A percentile compares a stretch with the other conserved stretches of the same genome.
Evolutionary conservation across 2,797 vertebrate species (phyloP).

Genomic region (Cyclopterus lumpus): DNA sequence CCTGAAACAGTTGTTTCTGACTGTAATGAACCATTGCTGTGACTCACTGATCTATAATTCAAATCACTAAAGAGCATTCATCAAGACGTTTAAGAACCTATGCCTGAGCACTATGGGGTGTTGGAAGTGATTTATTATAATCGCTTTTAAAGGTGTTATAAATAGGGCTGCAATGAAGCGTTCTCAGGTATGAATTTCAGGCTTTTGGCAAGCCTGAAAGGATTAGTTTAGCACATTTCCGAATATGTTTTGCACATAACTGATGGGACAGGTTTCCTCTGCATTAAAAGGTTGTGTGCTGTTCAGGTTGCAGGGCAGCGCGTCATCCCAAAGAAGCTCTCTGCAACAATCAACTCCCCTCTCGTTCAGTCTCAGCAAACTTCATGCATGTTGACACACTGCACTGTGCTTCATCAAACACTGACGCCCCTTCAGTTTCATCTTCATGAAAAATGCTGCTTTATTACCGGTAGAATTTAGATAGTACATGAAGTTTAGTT

Average conservation of each 20-base stretch:
- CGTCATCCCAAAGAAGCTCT: background rate
- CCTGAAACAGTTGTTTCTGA: background rate
- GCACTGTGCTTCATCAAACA: constrained; percentile 13
- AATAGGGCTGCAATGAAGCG: constrained; percentile 29
- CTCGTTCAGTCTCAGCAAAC: constrained; percentile 5
- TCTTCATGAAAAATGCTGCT: constrained; percentile 25
- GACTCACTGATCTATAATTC: background rate
- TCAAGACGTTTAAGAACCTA: constrained; percentile 6
- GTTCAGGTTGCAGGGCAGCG: constrained; percentile 27
- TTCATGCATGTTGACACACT: constrained; percentile 13
- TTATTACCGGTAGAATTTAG: constrained; percentile 20
- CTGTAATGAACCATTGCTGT: background rate
- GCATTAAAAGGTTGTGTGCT: constrained; percentile 43
- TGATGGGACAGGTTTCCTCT: constrained; percentile 44
- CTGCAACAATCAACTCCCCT: constrained; percentile 9
- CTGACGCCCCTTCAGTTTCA: background rate
- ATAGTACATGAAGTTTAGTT: background rate
- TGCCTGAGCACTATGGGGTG: background rate
- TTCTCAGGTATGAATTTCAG: constrained; percentile 67
- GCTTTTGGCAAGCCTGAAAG: constrained; percentile 36
- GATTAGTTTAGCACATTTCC: constrained; percentile 46
- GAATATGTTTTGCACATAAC: constrained; percentile 46
- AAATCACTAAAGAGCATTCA: constrained; percentile 18
- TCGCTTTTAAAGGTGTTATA: constrained; percentile 52
- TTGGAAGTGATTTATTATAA: constrained; percentile 44